phyloP scores from a whole-genome alignment of 2,797 vertebrate genomes.

The Brotula barbata region DNA sequence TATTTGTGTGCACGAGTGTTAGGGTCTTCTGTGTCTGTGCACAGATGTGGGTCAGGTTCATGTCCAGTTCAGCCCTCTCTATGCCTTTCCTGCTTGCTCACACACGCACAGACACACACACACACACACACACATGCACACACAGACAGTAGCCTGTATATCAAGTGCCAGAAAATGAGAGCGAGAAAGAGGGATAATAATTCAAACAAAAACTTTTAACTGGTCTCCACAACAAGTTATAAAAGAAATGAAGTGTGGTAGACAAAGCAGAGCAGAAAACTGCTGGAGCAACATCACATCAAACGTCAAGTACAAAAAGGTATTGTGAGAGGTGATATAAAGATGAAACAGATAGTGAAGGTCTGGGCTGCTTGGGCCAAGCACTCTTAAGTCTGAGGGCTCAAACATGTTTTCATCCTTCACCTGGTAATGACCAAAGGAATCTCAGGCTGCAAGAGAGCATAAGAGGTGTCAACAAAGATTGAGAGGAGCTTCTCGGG shows the following conservation, averaged over 20 bases:
- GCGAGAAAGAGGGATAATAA: neutral
- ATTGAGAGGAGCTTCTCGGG: no score
- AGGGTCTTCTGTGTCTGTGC: conserved; percentile 51
- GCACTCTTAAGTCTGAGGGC: conserved; percentile 11
- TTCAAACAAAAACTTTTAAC: no score
- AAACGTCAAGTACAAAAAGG: neutral
- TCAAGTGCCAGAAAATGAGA: neutral
- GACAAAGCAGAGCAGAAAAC: no score
- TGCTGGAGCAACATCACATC: neutral
- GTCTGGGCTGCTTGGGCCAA: neutral
- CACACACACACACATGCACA: neutral
- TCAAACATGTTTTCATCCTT: neutral
- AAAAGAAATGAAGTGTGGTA: no score
- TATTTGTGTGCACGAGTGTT: conserved; percentile 27
- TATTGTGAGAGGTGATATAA: neutral
- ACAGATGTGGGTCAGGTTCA: conserved; percentile 61
- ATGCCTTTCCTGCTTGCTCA: conserved; percentile 34
- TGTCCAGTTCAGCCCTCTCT: conserved; percentile 45
- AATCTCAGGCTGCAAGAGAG: neutral
- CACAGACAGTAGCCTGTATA: conserved; percentile 2
- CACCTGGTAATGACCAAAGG: neutral
- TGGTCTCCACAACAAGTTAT: no score
- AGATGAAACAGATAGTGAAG: conserved; percentile 14
- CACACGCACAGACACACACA: conserved; percentile 2
- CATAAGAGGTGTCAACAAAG: no score